Evolutionary conservation across 2,113 vertebrate genomes (phyloP), one percentile per base, ranked within the genome.

Genomic region (Petrocephalus zakoni): DNA sequence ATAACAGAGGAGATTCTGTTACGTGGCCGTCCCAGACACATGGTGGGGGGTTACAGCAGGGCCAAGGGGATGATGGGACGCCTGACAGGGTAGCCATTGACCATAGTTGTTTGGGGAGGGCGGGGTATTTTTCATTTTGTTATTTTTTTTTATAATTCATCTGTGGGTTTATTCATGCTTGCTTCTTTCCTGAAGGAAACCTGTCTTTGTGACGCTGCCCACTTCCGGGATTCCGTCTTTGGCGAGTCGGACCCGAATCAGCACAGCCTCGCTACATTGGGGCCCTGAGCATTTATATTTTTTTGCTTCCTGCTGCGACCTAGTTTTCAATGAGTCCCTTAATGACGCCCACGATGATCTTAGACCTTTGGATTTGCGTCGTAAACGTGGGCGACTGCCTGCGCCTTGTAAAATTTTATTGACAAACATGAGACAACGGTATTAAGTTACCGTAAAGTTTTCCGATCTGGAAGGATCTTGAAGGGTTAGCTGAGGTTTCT

Each of bases 1-100:
- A 96, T 95, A 96, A 96, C 95, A 96, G 94, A 94, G 93, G 92
- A 91, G 94, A 94, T 96, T 96, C 94, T 96, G 95, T 96, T 95
- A 96, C 96, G 95, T 88, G 92, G 91, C 93, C 92, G 91, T 93
- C 92, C 93, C 91, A 94, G 94, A 93, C 93, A 93, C 93, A 89
- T 94, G 95, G 95, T 93, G 93, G 91, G 61, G 87, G 90, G 88
- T 89, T 88, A 85, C 88, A 89, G 90, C 88, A 52, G 46, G 86
- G 89, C 88, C 61, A 56, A 89, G 90, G 61, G 88, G 91, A 91
- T 93, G 90, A 87, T 88, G 89, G 29, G 88, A 87, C 64, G 64
- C 72, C 85, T 88, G 25, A 42, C 75, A 7, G 58, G 47, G 88
- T 25, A 47, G 75, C 53, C 25, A 34, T 82, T 42, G 61, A 51